Evolutionary conservation across 2,888 invertebrate genomes (phyloP).

Genomic region (Fragum sueziense): DNA sequence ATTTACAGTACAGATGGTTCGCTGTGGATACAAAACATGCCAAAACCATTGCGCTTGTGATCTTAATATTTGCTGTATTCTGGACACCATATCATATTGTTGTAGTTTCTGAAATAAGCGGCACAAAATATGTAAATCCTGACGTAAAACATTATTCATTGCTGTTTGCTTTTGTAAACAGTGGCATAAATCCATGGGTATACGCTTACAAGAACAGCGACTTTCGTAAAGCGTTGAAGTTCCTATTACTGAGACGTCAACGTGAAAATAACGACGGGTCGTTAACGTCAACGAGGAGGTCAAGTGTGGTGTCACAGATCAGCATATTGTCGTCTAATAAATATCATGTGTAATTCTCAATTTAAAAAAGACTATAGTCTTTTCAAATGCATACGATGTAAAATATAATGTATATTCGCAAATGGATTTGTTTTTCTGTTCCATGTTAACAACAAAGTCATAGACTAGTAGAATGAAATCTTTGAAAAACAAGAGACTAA

Average conservation of each 20-base stretch:
- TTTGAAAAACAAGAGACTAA: too few species aligned
- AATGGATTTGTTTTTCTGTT: too few species aligned
- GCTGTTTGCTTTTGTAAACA: conserved; percentile 85
- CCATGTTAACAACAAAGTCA: too few species aligned
- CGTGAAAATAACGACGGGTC: background rate
- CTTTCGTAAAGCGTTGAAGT: conserved; percentile 84
- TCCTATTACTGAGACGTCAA: conserved; percentile 33
- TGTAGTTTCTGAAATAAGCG: conserved; percentile 70
- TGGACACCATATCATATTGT: conserved; percentile 87
- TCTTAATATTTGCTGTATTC: conserved; percentile 85
- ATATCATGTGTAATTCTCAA: too few species aligned
- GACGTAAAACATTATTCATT: conserved; percentile 85
- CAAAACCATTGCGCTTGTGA: conserved; percentile 86
- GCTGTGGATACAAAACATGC: conserved; percentile 85
- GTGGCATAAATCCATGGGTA: conserved; percentile 87
- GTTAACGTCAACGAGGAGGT: conserved; percentile 35
- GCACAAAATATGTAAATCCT: conserved; percentile 82
- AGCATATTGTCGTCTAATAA: conserved; percentile 37
- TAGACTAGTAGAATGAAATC: too few species aligned
- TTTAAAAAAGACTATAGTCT: too few species aligned
- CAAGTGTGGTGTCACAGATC: conserved; percentile 56
- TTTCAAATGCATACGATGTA: too few species aligned
- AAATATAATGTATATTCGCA: too few species aligned
- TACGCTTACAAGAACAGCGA: conserved; percentile 87
- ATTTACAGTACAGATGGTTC: conserved; percentile 66